Conservation (phyloP, 2,113 vertebrate species). For the Oceanites oceanicus region DNA sequence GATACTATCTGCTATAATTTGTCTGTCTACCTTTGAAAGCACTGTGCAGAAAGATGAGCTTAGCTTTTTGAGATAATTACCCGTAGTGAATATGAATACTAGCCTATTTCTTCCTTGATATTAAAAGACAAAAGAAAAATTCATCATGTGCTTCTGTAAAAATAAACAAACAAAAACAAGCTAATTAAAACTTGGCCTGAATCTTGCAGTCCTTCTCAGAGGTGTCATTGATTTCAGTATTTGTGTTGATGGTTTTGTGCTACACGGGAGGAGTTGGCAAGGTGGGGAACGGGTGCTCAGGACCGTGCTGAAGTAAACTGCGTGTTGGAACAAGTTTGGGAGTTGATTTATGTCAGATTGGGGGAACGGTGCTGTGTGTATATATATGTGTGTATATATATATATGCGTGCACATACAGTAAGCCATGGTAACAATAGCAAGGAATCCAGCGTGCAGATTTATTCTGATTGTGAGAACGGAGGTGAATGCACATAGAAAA, state of each 20-base stretch:
- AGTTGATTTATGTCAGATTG: fast-evolving
- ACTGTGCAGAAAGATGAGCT: neutral
- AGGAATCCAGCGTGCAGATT: neutral
- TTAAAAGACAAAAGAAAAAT: neutral
- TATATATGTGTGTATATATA: fast-evolving
- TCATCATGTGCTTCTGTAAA: neutral
- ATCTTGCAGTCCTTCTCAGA: neutral
- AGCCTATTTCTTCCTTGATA: neutral
- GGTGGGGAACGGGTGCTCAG: neutral
- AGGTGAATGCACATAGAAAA: neutral
- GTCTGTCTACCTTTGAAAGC: neutral
- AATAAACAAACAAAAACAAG: neutral
- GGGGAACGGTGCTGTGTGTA: neutral
- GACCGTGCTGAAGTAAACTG: neutral
- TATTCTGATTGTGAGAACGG: neutral
- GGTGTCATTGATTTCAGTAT: neutral
- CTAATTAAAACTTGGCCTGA: neutral
- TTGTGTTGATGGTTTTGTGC: neutral
- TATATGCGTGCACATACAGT: too few species aligned
- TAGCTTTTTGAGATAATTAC: neutral
- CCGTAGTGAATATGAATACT: neutral
- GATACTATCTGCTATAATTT: neutral
- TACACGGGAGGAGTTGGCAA: neutral
- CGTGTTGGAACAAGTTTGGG: neutral
- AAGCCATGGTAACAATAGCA: neutral